Base-by-base conservation (phyloP, 2,113 vertebrate species). In the Clarias macrocephalus region DNA sequence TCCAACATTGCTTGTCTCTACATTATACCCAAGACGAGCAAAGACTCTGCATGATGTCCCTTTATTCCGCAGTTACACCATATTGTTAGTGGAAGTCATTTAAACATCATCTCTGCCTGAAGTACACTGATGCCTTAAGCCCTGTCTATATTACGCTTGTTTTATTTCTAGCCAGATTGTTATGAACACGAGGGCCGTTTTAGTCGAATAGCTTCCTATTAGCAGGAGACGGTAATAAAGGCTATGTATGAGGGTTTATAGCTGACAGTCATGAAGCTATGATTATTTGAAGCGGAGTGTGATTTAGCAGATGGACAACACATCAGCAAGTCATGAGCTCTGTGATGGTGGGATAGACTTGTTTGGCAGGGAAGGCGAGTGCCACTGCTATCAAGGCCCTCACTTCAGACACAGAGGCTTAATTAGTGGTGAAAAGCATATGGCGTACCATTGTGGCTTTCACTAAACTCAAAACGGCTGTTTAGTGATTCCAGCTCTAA, bases 261-360 rank as follows among this genome's bases (percentile, higher is more conserved):
- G 84, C 66, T 25, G 52, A 42, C 23, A 59, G 15, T 86, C 42
- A 57, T 87, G 70, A 82, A 86, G 84, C 79, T 80, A 72, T 33
- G 81, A 84, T 70, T 84, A 76, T 76, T 86, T 72, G 21, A 62
- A 72, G n/a, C 65, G 28, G 37, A 72, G 63, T 28, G 76, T 83
- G 85, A 83, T 86, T 87, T 84, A 88, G 85, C 81, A 90, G 75
- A 89, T 88, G 84, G 88, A 90, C 6, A 2, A 76, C 52, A 42
- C 23, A 66, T 81, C 76, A 63, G 42, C 63, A 48, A 56, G 52
- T 86, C 84, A 66, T 19, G 59, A 82, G 63, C n/a, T 12, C 63
- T 28, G 80, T 52, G 85, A 60, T 82, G 48, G 63, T 80, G 18
- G 52, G 76, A 77, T 75, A 73, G 72, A 85, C 54, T 65, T 77